These are phyloP conservation scores for human DNA, from an alignment of 2,113 vertebrate species.

Conservation along the genomic window GRCh38 chr2:69532001-69532500, in stretches of 20 bases:
- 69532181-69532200: conserved; percentile 34
- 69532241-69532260: conserved; percentile 32
- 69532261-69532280: not conserved
- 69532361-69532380: not conserved
- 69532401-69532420: not conserved
- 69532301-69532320: not conserved
- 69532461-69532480: not conserved
- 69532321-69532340: not conserved
- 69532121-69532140: conserved; percentile 97
- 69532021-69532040: conserved; percentile 83
- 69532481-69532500: not conserved
- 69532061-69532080: conserved; percentile 91
- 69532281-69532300: not conserved
- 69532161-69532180: conserved; percentile 86
- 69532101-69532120: conserved; percentile 99
- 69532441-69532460: not conserved
- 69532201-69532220: conserved; percentile 37
- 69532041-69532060: conserved; percentile 99
- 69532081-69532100: conserved; percentile 95
- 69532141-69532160: conserved; percentile 98
- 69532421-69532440: not conserved
- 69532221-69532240: not conserved
- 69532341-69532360: not conserved
- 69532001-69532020: not conserved
- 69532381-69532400: not conserved